Base-by-base conservation (phyloP, 2,888 invertebrate genomes). In the Tridacna crocea region DNA sequence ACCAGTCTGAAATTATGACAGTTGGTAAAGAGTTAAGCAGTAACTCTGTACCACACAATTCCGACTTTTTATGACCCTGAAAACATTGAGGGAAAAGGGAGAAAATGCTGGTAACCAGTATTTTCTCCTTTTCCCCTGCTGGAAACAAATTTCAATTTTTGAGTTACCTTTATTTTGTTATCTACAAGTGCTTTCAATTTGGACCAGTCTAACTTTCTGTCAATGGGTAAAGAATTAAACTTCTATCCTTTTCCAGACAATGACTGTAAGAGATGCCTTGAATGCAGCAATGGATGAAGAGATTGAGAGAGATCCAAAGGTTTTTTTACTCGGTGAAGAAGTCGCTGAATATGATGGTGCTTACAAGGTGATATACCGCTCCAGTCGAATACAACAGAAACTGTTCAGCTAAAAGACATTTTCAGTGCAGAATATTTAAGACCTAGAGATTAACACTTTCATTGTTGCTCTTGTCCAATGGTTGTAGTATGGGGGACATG, bases 261-360 rank as follows among this genome's bases (percentile, higher is more conserved):
- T 99, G 96, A 98, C 98, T 10, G 98, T 99, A 3, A 96, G 99
- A 93, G 99, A 99, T 96, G 99, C 99, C 79, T 95, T 99, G 77
- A 99, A 99, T 95, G 96, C 97, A 81, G 99, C 99, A 0, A 95
- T 99, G 93, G 99, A 99, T 94, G 99, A 99, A 94, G 99, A 99
- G 95, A 97, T 99, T 96, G 96, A 97, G 91, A 96, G 97, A 83
- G 99, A 99, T 94, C 98, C 99, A 36, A 93, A 92, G 72, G 95
- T 95, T 11, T 98, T 98, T 94, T 93, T 99, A 63, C 92, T 99
- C 85, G 99, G 99, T 61, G 99, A 99, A 95, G 99, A 99, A 95
- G 99, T 99, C 0, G 99, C 99, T n/a, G 97, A 97, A 95, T 99
- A 99, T 93, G 99, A 99, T 94, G 99, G 99, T 85, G 99, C 99